Conservation (phyloP, 2,797 vertebrate species). For the Remorina albescens region DNA sequence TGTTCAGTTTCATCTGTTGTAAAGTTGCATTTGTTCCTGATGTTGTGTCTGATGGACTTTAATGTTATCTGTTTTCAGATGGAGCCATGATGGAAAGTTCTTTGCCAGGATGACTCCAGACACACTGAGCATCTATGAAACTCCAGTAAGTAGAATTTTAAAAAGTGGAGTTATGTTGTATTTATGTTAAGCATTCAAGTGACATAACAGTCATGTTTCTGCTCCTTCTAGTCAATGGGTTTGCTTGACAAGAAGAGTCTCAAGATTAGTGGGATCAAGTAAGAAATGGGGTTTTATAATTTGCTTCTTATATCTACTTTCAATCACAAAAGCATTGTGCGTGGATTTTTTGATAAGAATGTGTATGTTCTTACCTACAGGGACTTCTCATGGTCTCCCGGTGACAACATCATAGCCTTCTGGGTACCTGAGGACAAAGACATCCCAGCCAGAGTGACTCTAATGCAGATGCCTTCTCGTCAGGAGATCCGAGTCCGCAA, state of each 20-base stretch:
- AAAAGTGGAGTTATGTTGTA: not conserved
- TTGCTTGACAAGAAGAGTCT: constrained; percentile 98
- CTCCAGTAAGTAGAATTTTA: constrained; percentile 87
- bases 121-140: constrained; percentile 97
- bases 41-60: constrained; percentile 1
- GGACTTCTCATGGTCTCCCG: constrained; percentile 99
- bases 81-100: constrained; percentile 99
- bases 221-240: constrained; percentile 92
- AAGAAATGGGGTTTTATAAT: constrained; percentile 66
- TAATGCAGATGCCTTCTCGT: constrained; percentile 96
- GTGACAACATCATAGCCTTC: constrained; percentile 98
- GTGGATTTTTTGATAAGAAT: not conserved
- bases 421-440: constrained; percentile 99
- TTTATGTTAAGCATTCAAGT: not conserved
- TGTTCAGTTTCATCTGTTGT: not conserved
- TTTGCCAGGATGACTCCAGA: constrained; percentile 97
- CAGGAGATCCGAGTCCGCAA: constrained; percentile 98
- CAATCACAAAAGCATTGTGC: not conserved
- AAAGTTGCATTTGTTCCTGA: not conserved
- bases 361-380: constrained; percentile 71
- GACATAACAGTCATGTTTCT: constrained; percentile 30
- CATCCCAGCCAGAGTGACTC: constrained; percentile 96
- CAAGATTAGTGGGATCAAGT: constrained; percentile 98
- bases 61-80: constrained; percentile 79
- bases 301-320: not conserved